These are phyloP conservation scores for Ecliptopera silaceata DNA, from an alignment of 2,888 invertebrate species.

Conservation along the genomic window DNA sequence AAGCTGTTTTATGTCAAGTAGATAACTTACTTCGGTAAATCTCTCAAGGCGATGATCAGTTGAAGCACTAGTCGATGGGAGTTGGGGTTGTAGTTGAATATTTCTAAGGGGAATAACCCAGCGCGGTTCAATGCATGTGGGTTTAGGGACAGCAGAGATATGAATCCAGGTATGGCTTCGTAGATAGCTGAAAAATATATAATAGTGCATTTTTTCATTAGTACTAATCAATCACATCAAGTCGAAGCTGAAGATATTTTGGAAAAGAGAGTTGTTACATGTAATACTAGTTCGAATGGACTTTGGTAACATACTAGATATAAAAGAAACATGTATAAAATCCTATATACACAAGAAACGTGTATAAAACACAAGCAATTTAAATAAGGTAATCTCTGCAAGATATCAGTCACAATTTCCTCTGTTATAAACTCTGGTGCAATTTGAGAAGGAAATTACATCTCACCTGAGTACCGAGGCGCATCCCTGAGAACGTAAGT, in stretches of 20 bases:
- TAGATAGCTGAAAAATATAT: slow-evolving; percentile 68
- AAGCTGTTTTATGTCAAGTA: neutral
- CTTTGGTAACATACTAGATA: no score
- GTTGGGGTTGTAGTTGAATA: slow-evolving; percentile 70
- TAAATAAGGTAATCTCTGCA: neutral
- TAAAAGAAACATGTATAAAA: no score
- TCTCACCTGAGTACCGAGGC: slow-evolving; percentile 74
- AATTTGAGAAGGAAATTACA: slow-evolving; percentile 1
- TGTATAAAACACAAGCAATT: no score
- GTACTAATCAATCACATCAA: no score
- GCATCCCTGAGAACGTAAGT: slow-evolving; percentile 75
- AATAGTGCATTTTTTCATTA: neutral
- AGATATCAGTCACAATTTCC: neutral
- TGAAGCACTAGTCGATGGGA: slow-evolving; percentile 76
- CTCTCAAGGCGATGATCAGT: slow-evolving; percentile 78
- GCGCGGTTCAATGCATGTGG: slow-evolving; percentile 76
- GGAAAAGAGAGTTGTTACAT: no score
- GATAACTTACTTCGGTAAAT: slow-evolving; percentile 77
- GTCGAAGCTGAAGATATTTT: no score
- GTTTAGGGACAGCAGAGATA: slow-evolving; percentile 77
- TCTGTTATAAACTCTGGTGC: neutral
- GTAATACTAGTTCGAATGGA: no score
- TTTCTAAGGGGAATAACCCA: slow-evolving; percentile 69
- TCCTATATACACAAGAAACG: no score
- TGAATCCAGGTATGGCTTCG: slow-evolving; percentile 80